Conservation (phyloP, 1,140 invertebrate genomes). For the Diabrotica virgifera region DNA sequence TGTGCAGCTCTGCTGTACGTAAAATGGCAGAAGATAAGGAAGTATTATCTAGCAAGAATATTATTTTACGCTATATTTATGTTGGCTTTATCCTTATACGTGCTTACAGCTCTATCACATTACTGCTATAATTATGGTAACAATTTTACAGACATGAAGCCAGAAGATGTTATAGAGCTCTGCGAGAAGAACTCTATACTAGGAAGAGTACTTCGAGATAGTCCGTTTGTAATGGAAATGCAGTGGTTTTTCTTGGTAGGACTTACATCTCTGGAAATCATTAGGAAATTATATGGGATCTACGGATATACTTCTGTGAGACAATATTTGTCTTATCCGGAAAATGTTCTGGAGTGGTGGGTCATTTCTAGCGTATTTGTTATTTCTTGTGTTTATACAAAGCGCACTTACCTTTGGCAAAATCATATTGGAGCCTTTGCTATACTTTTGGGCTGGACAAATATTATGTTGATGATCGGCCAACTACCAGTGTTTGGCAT, state of each 20-base stretch:
- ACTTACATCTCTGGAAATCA: constrained; percentile 68
- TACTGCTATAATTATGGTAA: constrained; percentile 74
- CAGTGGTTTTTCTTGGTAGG: constrained; percentile 73
- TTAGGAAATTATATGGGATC: constrained; percentile 72
- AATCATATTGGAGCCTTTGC: constrained; percentile 78
- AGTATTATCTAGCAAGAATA: constrained; percentile 75
- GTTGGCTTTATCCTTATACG: constrained; percentile 70
- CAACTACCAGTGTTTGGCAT: constrained; percentile 80
- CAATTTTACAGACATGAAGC: constrained; percentile 61
- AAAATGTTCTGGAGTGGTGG: constrained; percentile 81
- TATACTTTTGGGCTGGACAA: constrained; percentile 78
- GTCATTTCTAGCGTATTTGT: constrained; percentile 76
- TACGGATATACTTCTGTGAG: constrained; percentile 69
- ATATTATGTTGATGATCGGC: constrained; percentile 82
- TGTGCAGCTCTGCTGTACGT: constrained; percentile 78
- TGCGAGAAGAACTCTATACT: constrained; percentile 71
- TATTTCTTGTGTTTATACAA: constrained; percentile 73
- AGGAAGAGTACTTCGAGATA: constrained; percentile 63
- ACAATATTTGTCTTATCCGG: constrained; percentile 74
- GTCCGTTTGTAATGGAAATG: constrained; percentile 69
- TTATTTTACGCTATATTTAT: constrained; percentile 77
- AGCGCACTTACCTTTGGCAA: constrained; percentile 75
- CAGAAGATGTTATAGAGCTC: constrained; percentile 54
- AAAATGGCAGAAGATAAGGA: constrained; percentile 84
- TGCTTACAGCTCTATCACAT: constrained; percentile 71